Conservation (phyloP, 2,797 vertebrate genomes). For the Neoniphon sammara region DNA sequence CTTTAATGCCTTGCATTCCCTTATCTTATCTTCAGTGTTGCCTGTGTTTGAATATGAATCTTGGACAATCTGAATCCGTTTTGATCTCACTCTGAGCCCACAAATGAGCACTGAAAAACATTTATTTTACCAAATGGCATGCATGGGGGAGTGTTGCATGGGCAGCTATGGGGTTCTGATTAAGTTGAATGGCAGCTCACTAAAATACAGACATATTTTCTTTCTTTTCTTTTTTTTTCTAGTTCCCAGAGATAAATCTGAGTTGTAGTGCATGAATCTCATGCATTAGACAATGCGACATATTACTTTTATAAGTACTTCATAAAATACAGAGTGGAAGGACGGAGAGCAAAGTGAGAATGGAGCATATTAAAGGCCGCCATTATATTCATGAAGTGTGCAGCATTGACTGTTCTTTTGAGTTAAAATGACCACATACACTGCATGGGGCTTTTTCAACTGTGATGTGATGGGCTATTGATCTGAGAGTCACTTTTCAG, state of each 20-base stretch:
- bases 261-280: conserved; percentile 40
- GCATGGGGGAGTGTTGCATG: conserved; percentile 21
- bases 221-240: conserved; percentile 11
- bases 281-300: conserved; percentile 43
- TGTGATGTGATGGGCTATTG: conserved; percentile 28
- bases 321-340: conserved; percentile 63
- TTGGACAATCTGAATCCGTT: conserved; percentile 48
- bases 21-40: conserved; percentile 51
- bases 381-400: conserved; percentile 71
- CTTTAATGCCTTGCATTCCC: conserved; percentile 30
- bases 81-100: conserved; percentile 49
- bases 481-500: not conserved
- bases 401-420: conserved; percentile 51
- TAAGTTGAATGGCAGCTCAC: conserved; percentile 55
- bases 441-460: conserved; percentile 34
- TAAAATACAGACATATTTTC: conserved; percentile 46
- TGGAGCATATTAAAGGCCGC: conserved; percentile 67
- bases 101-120: conserved; percentile 38
- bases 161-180: conserved; percentile 44
- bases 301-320: conserved; percentile 67
- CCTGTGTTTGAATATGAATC: conserved; percentile 50
- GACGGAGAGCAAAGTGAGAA: conserved; percentile 44
- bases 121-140: conserved; percentile 40
- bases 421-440: conserved; percentile 56
- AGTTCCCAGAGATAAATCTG: conserved; percentile 49